Evolutionary conservation across 1,140 invertebrate genomes (phyloP), one percentile per base, ranked within the genome.

Genomic region (Magallana gigas): DNA sequence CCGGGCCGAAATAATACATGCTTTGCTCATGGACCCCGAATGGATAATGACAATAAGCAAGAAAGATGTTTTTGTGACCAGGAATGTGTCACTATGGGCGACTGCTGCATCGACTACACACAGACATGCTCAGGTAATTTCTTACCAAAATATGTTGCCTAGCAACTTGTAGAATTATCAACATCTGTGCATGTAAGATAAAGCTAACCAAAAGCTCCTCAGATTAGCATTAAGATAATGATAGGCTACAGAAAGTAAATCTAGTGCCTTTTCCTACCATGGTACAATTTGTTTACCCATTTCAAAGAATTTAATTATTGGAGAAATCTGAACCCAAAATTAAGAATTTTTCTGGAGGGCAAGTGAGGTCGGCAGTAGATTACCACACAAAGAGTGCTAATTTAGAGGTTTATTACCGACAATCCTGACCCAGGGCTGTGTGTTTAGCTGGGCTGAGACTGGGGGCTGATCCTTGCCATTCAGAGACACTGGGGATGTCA

Each of bases 1-100:
- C 85, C 90, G 59, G 93, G 92, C 16, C 90, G 91, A 81, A 92
- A 93, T 89, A 92, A 92, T 87, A 92, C 91, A 6, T 93, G 93
- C 86, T 91, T 88, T 86, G 91, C 89, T 18, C 89, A 90, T 57
- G 93, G 93, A 81, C 88, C 88, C 8, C 81, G 91, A 48, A 88
- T 92, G 87, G 91, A 92, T 86, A 84, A 89, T 2, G 88, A 88
- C 3, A 64, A 81, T 36, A 90, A 91, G 83, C 88, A 91, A 36
- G 86, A 86, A 1, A 85, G 90, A 56, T 93, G 93, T 83, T 93
- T 92, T 85, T 93, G 93, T 85, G 93, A 93, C 86, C 89, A 90
- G 81, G 90, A 90, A 57, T 93, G 93, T 84, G 85, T 89, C 57
- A 88, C 88, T 7, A 90, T 91, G 88, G 88, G 88, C n/a, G 93